Evolutionary conservation across 2,888 invertebrate genomes (phyloP), one percentile per base, ranked within the genome.

Genomic region (Ornithoptera priamus): DNA sequence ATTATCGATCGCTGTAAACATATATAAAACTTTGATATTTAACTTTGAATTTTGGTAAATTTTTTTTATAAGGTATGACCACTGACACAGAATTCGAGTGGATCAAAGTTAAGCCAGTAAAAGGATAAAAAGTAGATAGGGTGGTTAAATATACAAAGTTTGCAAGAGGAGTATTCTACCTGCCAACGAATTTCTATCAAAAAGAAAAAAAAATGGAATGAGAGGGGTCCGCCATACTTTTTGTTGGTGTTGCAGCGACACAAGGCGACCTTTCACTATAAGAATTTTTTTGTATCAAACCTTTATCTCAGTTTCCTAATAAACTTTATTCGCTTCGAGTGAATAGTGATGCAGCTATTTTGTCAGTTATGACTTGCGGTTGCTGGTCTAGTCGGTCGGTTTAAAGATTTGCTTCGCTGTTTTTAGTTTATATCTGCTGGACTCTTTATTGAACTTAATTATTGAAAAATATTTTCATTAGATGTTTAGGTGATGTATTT

Each of bases 251-350:
- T 76, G 81, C 81, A 87, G 86, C 87, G 90, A 88, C 88, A 85
- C 83, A 85, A 73, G 82, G 84, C 87, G 89, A 89, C 89, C 87
- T 90, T 87, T 88, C 83, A 86, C 84, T 87, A 84, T 86, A 81
- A 80, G 75, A 72, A 75, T 77, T 89, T 89, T 90, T 92, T 91
- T 90, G 83, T 85, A 79, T 81, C 77, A 85, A 85, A 87, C 88
- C 86, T 86, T 89, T 87, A 88, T 88, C 82, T 88, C 80, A 86
- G 85, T 90, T 88, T 89, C 84, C 80, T 83, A 85, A 92, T 92
- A 91, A 92, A 92, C 82, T 92, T 92, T 90, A 92, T 92, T 91
- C 86, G 88, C 85, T 77, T 81, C 73, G 75, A 75, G 75, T 76
- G 81, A 83, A 83, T 79, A 84, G 72, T 70, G 70, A 70, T 61